Percentiles rank a stretch among this genome's conserved stretches.
Conservation (phyloP, 2,797 vertebrate species). For the Gadopsis marmoratus region DNA sequence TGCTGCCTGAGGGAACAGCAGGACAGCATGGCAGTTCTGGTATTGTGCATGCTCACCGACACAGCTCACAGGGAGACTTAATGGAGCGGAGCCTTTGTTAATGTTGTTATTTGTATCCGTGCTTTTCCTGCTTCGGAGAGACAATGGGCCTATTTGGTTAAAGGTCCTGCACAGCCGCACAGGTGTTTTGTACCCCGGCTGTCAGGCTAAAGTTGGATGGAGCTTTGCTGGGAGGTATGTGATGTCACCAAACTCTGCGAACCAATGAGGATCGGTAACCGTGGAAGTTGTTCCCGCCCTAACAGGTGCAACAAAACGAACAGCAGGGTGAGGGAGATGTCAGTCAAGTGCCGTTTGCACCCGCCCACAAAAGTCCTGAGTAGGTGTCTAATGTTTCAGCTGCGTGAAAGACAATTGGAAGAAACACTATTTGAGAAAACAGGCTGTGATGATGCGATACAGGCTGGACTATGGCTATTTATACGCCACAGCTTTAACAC, state of each 20-base stretch:
- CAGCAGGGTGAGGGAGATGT: neutral
- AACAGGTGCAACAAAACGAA: neutral
- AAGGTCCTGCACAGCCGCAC: neutral
- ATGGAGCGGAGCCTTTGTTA: neutral
- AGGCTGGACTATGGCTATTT: neutral
- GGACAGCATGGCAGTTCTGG: neutral
- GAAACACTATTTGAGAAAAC: neutral
- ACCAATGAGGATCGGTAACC: neutral
- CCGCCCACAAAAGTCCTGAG: neutral
- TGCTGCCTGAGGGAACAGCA: neutral
- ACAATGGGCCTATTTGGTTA: neutral
- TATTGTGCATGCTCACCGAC: neutral
- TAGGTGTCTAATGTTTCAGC: neutral
- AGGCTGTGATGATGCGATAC: neutral
- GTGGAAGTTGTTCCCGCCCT: neutral
- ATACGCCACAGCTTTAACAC: neutral
- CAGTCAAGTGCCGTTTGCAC: constrained; percentile 7
- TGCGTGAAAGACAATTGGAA: neutral
- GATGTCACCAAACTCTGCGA: neutral
- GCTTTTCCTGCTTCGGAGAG: neutral
- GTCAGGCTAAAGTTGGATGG: neutral
- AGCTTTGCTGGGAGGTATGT: neutral
- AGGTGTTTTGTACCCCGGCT: neutral
- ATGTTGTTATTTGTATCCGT: no score
- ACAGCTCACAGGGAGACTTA: neutral